A percentile compares a stretch with the other conserved stretches of the same genome.
These are phyloP conservation scores for Chionoecetes opilio DNA, from an alignment of 1,140 invertebrate species.

Conservation along the genomic window DNA sequence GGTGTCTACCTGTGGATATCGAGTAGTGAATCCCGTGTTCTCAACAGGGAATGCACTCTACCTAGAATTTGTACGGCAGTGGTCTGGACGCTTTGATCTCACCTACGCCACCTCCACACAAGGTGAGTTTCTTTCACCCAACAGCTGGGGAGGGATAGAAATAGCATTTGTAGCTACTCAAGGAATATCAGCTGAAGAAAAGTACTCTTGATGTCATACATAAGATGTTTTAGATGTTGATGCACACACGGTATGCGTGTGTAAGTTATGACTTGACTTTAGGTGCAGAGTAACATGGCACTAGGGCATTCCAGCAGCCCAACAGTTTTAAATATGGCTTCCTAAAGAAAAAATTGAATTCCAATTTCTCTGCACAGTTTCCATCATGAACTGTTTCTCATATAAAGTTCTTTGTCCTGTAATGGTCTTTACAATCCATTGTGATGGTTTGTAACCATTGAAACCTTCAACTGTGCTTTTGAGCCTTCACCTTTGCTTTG, in stretches of 20 bases:
- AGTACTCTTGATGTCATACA: too few species aligned
- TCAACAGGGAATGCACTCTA: conserved; percentile 71
- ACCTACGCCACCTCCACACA: conserved; percentile 54
- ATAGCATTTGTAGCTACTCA: too few species aligned
- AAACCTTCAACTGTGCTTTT: too few species aligned
- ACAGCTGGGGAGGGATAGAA: too few species aligned
- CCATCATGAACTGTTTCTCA: background rate
- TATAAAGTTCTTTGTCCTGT: background rate
- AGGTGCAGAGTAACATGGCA: too few species aligned
- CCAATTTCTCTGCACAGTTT: background rate
- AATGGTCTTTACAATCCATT: too few species aligned
- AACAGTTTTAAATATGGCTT: background rate
- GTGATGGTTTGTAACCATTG: too few species aligned
- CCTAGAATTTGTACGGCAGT: background rate
- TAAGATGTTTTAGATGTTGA: too few species aligned
- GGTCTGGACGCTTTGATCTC: background rate
- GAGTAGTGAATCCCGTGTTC: conserved; percentile 47
- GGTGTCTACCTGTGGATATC: conserved; percentile 43
- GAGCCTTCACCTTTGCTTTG: conserved; percentile 6
- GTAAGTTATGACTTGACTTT: too few species aligned
- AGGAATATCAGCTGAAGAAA: too few species aligned
- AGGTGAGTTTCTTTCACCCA: background rate
- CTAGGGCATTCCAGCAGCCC: too few species aligned
- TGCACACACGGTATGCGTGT: too few species aligned
- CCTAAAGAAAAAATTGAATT: background rate